Conservation (phyloP, 2,888 invertebrate genomes). For the Sarcophaga variegata region DNA sequence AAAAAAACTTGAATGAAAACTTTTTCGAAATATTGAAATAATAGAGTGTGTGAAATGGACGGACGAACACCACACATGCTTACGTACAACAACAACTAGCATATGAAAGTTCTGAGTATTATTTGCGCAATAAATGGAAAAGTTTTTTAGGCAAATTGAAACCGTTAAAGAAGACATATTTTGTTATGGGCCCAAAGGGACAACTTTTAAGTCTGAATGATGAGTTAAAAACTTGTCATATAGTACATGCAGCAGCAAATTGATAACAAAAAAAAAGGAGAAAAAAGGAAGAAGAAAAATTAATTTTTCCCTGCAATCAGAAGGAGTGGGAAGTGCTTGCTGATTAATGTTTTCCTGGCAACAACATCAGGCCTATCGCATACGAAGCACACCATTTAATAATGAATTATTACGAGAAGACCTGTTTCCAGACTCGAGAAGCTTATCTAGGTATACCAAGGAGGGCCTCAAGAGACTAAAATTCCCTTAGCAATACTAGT, state of each 20-base stretch:
- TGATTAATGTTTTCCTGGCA: no score
- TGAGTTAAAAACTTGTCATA: no score
- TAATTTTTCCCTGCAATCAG: background rate
- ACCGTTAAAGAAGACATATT: background rate
- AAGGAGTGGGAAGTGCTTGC: no score
- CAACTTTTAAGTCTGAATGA: background rate
- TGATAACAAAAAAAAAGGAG: background rate
- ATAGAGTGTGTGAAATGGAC: background rate
- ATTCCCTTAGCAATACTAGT: no score
- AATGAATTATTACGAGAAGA: no score
- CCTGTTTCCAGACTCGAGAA: no score
- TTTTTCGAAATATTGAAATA: background rate
- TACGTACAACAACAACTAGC: background rate
- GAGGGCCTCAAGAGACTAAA: no score
- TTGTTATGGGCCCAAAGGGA: background rate
- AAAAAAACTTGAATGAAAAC: background rate
- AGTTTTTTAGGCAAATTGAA: slow-evolving; percentile 41
- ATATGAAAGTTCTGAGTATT: no score
- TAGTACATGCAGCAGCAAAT: no score
- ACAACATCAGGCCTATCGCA: no score
- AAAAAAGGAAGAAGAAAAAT: background rate
- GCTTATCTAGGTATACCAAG: no score
- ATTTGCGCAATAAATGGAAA: slow-evolving; percentile 4
- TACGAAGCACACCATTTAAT: no score
- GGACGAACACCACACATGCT: background rate